Conservation (phyloP, 1,140 invertebrate species). For the Choristoneura fumiferana region DNA sequence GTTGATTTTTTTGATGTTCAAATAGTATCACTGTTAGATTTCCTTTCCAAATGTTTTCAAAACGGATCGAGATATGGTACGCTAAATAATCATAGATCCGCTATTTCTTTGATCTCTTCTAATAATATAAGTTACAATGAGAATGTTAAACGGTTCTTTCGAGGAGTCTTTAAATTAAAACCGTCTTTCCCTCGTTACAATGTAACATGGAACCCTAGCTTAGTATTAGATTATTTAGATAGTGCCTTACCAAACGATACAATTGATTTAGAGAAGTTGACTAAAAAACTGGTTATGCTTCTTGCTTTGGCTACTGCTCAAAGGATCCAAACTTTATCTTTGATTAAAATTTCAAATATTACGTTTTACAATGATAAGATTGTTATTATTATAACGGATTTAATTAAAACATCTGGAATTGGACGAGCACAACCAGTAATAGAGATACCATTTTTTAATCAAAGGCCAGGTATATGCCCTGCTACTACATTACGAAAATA, state of each 20-base stretch:
- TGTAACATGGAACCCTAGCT: conserved; percentile 23
- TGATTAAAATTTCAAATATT: conserved; percentile 15
- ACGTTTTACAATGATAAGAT: neutral
- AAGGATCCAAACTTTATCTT: too few relatives aligned
- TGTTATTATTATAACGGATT: conserved; percentile 14
- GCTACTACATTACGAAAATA: conserved; percentile 8
- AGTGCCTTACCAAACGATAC: neutral
- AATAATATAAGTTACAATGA: conserved; percentile 16
- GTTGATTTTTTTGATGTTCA: conserved; percentile 15
- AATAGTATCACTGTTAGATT: neutral
- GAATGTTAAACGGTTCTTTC: conserved; percentile 24
- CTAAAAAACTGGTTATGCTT: neutral
- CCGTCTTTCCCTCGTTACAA: conserved; percentile 17
- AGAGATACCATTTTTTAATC: too few relatives aligned
- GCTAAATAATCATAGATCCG: conserved; percentile 20
- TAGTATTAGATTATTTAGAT: conserved; percentile 18
- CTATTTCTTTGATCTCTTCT: conserved; percentile 20
- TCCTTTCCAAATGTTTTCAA: conserved; percentile 5
- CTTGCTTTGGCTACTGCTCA: too few relatives aligned
- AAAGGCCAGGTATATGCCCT: too few relatives aligned
- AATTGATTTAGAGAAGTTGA: neutral
- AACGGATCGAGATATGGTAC: conserved; percentile 15
- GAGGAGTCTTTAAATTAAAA: conserved; percentile 27
- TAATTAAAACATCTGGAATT: conserved; percentile 9
- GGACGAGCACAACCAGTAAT: conserved; percentile 2